Base-by-base conservation (phyloP, 2,888 invertebrate genomes). In the Parascotia fuliginaria region DNA sequence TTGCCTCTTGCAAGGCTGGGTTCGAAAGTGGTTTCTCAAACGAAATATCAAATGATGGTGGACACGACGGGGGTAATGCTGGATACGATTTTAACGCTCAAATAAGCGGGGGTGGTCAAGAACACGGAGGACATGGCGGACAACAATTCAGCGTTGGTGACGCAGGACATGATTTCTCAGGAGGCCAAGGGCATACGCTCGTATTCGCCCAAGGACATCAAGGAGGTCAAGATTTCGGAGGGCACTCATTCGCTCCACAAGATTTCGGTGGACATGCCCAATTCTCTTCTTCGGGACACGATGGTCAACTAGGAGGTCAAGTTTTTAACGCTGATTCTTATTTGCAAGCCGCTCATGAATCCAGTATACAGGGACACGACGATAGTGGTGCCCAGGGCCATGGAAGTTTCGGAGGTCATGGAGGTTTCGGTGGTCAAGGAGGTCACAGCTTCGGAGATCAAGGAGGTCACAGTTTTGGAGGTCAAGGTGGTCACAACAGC, bases 1-100 rank as follows among this genome's bases (percentile, higher is more conserved):
- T 86, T 70, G 90, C 89, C 75, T 75, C 80, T 55, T 85, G 89
- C 83, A 83, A 81, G 73, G 92, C 90, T 64, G 85, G 89, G 40
- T 75, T 68, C 42, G 70, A 77, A 50, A 70, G 72, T 19, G 75
- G 76, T 27, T 80, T 75, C 56, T 74, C 81, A 51, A 75, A 80
- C 55, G 78, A 77, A 16, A 59, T 79, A 22, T 55, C 62, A 9
- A 81, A 77, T 44, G 80, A 75, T 52, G 81, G 73, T 12, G 77
- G 77, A 24, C 73, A 75, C 24, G 73, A 54, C 12, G 71, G 60
- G 3, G 73, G 66, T 7, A 76, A 44, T 59, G 61, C 73, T 32
- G 79, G 77, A 36, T 76, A 70, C 13, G 70, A 77, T 19, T 73
- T 70, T 24, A 67, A 67, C 29, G 81, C 76, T 40, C 69, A 58